A percentile compares a stretch with the other conserved stretches of the same genome.
These are phyloP conservation scores for Peromyscus aztecus DNA, from an alignment of 2,797 vertebrate genomes.

Conservation along the genomic window DNA sequence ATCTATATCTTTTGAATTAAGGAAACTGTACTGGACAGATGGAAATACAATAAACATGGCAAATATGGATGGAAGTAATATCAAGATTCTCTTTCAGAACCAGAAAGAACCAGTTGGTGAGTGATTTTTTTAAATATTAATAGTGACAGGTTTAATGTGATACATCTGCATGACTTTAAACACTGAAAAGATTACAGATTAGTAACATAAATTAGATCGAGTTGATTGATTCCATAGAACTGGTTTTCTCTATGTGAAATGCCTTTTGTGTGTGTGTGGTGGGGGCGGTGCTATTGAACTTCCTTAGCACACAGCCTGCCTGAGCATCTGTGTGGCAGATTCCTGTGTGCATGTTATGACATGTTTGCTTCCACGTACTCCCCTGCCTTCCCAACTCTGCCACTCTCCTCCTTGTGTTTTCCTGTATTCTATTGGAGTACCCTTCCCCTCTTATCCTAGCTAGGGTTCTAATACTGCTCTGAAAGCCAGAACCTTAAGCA, in stretches of 20 bases:
- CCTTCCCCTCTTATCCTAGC: not conserved
- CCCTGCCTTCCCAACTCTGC: not conserved
- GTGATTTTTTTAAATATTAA: constrained; percentile 56
- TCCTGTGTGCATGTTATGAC: too few species aligned
- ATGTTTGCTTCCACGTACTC: not conserved
- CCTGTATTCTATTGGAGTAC: not conserved
- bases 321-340: not conserved
- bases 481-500: not conserved
- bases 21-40: constrained; percentile 99
- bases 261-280: not conserved
- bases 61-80: constrained; percentile 99
- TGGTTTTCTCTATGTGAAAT: not conserved
- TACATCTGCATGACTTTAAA: not conserved
- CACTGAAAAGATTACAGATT: constrained; percentile 12
- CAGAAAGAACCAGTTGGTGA: constrained; percentile 98
- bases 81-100: constrained; percentile 98
- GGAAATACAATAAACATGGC: constrained; percentile 98
- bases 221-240: not conserved
- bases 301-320: not conserved
- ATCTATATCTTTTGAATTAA: constrained; percentile 82
- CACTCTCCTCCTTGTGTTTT: not conserved
- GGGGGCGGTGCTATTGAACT: not conserved
- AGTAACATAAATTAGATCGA: constrained; percentile 18
- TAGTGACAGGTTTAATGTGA: not conserved
- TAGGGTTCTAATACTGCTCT: not conserved